Percentiles rank a stretch among this genome's conserved stretches.
Conservation (phyloP, 2,888 invertebrate genomes). For the Ligdia adustata region DNA sequence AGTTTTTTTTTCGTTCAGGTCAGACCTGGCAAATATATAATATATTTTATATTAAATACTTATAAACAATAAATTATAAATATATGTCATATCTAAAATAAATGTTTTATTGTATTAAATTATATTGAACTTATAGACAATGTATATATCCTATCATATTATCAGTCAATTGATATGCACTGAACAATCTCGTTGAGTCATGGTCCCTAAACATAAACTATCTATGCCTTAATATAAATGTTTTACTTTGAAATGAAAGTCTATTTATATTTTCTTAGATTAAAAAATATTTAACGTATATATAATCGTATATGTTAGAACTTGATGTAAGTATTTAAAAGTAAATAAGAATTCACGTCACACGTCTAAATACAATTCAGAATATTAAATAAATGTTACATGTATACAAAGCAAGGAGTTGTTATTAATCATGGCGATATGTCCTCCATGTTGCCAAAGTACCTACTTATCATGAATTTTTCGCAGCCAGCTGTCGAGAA, state of each 20-base stretch:
- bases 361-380: slow-evolving; percentile 30
- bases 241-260: slow-evolving; percentile 12
- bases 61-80: no score
- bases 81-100: background rate
- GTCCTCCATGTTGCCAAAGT: no score
- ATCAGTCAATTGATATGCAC: slow-evolving; percentile 42
- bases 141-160: no score
- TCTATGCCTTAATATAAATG: slow-evolving; percentile 16
- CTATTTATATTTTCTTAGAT: slow-evolving; percentile 18
- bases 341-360: background rate
- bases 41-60: no score
- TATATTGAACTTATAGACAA: no score
- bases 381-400: slow-evolving; percentile 47
- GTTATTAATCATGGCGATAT: slow-evolving; percentile 45
- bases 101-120: background rate
- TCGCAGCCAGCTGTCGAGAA: no score
- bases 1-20: slow-evolving; percentile 6
- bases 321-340: slow-evolving; percentile 11
- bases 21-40: slow-evolving; percentile 3
- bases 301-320: slow-evolving; percentile 3
- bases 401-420: slow-evolving; percentile 49
- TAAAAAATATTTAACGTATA: slow-evolving; percentile 3
- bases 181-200: slow-evolving; percentile 51
- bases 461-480: no score
- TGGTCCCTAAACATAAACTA: slow-evolving; percentile 14